Evolutionary conservation across 2,113 vertebrate genomes (phyloP), one percentile per base, ranked within the genome.

Genomic region (Fregetta grallaria): DNA sequence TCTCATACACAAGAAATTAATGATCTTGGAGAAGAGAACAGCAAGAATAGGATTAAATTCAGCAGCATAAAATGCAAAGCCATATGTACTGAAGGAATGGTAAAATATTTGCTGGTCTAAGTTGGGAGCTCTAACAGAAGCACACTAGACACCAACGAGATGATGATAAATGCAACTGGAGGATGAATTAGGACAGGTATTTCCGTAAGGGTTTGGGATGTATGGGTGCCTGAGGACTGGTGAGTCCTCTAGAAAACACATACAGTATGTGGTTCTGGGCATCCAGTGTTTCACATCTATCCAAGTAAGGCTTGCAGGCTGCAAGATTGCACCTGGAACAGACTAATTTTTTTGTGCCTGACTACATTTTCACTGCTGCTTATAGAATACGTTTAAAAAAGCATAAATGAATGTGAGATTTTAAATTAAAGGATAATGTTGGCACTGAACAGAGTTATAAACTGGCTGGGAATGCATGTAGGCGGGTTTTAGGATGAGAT

Each of bases 11-110:
- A 25, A 61, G 36, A 23, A 73, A 62, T 6, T 0, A 32, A 52
- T 47, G 19, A 30, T 7, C 23, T 56, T 32, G 34, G 40, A 61
- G 29, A 34, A 44, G 14, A 25, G 4, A 74, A 19, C 15, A 34
- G 30, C 1, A 5, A 21, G 26, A 74, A 42, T 4, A 26, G 38
- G 47, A 11, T 56, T 25, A 52, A 52, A 17, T 34, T 85, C 17
- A 30, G 52, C 20, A 44, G 13, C 34, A 15, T 7, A 13, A 56
- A 58, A 32, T n/a, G 8, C 18, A 63, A n/a, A 75, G 8, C 13
- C 2, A 0, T 0, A 0, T 5, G 3, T 42, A 1, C 12, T 58
- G 55, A 27, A 62, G 50, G 16, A 66, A 34, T 36, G 27, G 13
- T 38, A 29, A 62, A 30, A 18, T 59, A 20, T 26, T 79, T 68